phyloP scores from a whole-genome alignment of 2,113 vertebrate species.

The Cricetomys ansorgei region DNA sequence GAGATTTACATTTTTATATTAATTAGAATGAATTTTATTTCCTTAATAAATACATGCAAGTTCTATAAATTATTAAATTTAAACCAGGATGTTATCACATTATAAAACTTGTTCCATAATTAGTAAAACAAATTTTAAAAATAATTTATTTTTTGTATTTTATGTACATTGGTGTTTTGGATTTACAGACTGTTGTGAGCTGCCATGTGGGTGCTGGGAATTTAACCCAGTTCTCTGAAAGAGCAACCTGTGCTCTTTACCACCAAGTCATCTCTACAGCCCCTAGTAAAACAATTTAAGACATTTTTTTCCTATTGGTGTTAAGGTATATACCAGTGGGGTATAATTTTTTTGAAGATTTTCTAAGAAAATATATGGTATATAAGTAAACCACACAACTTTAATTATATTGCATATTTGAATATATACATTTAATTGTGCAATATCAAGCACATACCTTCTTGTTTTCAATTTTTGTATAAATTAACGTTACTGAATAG shows the following conservation, averaged over 20 bases:
- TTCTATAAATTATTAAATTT: not conserved
- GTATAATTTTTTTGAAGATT: constrained; percentile 10
- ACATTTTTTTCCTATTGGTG: not conserved
- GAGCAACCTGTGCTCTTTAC: no score
- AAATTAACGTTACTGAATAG: not conserved
- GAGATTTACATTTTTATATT: not conserved
- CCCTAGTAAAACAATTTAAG: constrained; percentile 29
- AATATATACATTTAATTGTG: not conserved
- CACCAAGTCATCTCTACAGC: no score
- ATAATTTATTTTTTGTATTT: no score
- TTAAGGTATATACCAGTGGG: not conserved
- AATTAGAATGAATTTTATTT: not conserved
- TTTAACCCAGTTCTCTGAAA: no score
- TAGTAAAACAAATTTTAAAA: constrained; percentile 22
- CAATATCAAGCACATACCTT: not conserved
- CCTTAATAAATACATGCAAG: not conserved
- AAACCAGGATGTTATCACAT: not conserved
- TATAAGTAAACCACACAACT: not conserved
- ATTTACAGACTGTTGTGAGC: no score
- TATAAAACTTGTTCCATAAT: not conserved
- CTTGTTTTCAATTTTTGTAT: not conserved
- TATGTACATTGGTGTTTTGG: no score
- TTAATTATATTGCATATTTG: not conserved
- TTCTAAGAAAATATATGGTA: not conserved
- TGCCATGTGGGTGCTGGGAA: no score